Percentiles rank a stretch among this genome's conserved stretches.
These are phyloP conservation scores for Xiphorhynchus elegans DNA, from an alignment of 2,113 vertebrate species.

Conservation along the genomic window DNA sequence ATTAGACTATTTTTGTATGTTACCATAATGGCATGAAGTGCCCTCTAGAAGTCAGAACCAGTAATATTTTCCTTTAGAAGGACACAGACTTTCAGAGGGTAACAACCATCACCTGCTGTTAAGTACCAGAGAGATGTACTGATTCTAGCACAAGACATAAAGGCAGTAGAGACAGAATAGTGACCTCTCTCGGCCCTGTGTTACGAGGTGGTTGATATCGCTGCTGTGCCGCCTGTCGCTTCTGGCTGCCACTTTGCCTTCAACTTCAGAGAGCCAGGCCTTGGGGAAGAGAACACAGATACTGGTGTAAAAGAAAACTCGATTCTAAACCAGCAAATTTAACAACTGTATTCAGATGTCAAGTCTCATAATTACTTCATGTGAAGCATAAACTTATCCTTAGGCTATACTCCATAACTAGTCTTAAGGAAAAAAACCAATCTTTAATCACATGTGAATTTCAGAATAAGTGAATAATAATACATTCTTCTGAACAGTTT, in stretches of 20 bases:
- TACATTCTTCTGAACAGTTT: neutral
- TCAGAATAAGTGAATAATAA: neutral
- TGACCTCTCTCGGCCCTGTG: constrained; percentile 96
- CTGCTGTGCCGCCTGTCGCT: constrained; percentile 91
- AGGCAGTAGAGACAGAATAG: constrained; percentile 37
- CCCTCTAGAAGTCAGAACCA: neutral
- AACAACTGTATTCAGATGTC: neutral
- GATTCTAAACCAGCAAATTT: neutral
- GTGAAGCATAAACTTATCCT: neutral
- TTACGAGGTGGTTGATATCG: constrained; percentile 94
- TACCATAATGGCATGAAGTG: neutral
- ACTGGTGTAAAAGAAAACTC: neutral
- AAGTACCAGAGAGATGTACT: neutral
- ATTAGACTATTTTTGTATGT: neutral
- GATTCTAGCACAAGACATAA: neutral
- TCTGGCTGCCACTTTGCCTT: constrained; percentile 91
- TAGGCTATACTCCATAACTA: neutral
- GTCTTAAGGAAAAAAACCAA: neutral
- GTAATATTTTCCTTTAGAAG: neutral
- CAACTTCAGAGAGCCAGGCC: constrained; percentile 96
- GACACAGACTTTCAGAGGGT: neutral
- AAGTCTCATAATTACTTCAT: neutral
- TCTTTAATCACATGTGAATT: neutral
- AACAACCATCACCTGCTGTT: neutral
- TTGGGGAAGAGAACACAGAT: constrained; percentile 53